Percentiles rank a stretch among this genome's conserved stretches.
Conservation (phyloP, 2,113 vertebrate genomes). For the Oryzias woworae region DNA sequence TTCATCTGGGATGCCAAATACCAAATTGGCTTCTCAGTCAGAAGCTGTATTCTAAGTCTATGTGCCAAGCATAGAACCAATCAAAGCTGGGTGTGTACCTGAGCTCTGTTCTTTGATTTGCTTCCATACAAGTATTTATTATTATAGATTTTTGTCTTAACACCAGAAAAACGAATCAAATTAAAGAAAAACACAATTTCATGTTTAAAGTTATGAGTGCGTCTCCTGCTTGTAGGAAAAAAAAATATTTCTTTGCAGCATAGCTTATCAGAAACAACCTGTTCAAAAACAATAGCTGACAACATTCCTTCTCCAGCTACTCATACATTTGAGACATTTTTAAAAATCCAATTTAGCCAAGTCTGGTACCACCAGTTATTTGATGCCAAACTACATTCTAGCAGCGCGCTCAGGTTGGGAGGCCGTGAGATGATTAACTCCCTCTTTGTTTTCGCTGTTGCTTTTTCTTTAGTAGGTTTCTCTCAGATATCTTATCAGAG, state of each 20-base stretch:
- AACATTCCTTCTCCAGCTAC: constrained; percentile 31
- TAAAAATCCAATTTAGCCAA: constrained; percentile 37
- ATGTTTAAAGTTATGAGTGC: not conserved
- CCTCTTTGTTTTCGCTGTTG: constrained; percentile 64
- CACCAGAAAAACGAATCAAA: not conserved
- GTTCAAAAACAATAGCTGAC: constrained; percentile 29
- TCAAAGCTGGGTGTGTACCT: constrained; percentile 65
- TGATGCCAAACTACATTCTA: constrained; percentile 63
- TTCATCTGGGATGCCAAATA: constrained; percentile 23
- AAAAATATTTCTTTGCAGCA: not conserved
- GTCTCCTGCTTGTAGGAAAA: not conserved
- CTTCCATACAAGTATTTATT: not conserved
- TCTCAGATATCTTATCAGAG: constrained; percentile 70
- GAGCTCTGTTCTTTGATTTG: constrained; percentile 33
- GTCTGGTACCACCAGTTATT: constrained; percentile 67
- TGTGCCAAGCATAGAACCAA: constrained; percentile 62
- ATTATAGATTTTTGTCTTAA: not conserved
- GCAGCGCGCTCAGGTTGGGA: constrained; percentile 46
- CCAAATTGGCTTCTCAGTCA: constrained; percentile 25
- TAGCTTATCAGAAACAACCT: constrained; percentile 9
- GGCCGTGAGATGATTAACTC: constrained; percentile 75
- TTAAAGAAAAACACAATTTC: not conserved
- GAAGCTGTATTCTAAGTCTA: constrained; percentile 16
- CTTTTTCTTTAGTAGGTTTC: constrained; percentile 63
- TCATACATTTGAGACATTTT: constrained; percentile 26